phyloP scores from a whole-genome alignment of 2,113 vertebrate genomes.

The Butorides virescens region DNA sequence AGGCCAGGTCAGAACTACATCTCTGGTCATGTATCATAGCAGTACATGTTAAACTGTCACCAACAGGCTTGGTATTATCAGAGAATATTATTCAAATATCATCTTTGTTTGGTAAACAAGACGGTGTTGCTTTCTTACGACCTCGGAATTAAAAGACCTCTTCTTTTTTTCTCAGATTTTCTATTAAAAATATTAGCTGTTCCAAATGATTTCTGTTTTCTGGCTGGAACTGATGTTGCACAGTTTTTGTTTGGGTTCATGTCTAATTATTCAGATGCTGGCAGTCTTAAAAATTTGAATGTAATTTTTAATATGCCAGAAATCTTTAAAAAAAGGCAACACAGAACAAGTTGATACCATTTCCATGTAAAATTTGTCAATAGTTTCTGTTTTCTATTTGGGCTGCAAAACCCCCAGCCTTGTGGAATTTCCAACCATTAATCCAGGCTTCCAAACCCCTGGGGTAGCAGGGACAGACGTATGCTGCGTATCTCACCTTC shows the following conservation, averaged over 20 bases:
- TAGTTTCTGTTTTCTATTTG: not conserved
- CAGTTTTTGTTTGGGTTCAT: not conserved
- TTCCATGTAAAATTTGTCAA: not conserved
- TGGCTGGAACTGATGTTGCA: not conserved
- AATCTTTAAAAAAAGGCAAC: not conserved
- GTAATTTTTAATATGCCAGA: not conserved
- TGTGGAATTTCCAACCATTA: not conserved
- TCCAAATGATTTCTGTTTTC: not conserved
- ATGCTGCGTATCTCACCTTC: accelerated
- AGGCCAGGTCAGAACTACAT: not conserved
- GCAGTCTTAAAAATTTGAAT: not conserved
- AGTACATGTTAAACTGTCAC: not conserved
- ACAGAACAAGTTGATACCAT: not conserved
- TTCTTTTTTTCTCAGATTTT: not conserved
- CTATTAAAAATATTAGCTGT: not conserved
- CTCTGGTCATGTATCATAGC: not conserved
- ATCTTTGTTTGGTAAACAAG: not conserved
- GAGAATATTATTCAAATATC: not conserved
- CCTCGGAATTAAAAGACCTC: not conserved
- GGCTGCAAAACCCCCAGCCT: accelerated
- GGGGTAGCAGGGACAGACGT: not conserved
- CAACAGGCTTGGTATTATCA: not conserved
- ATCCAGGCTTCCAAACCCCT: not conserved
- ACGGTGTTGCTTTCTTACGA: not conserved
- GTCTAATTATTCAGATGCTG: not conserved